Conservation (phyloP, 2,888 invertebrate genomes). For the Thecocarcelia acutangulata region DNA sequence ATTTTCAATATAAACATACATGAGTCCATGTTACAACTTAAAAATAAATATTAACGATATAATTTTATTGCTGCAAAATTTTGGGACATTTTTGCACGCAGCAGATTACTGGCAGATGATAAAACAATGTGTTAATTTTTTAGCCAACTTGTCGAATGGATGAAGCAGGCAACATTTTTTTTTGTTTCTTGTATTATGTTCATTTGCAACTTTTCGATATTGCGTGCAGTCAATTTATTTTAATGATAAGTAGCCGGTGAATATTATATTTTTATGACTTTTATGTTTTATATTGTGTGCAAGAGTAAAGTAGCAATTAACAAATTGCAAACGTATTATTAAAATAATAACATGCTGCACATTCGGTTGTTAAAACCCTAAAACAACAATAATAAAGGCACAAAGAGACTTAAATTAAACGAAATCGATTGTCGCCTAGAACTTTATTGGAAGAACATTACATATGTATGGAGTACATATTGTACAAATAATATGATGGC, state of each 20-base stretch:
- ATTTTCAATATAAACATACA: conserved; percentile 30
- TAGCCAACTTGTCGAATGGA: conserved; percentile 70
- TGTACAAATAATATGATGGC: conserved; percentile 26
- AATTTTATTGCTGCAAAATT: conserved; percentile 28
- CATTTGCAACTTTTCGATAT: conserved; percentile 31
- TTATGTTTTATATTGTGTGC: conserved; percentile 63
- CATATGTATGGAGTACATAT: neutral
- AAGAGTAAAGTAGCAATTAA: conserved; percentile 70
- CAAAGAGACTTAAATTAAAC: conserved; percentile 73
- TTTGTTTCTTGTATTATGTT: too few species aligned
- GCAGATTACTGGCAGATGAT: conserved; percentile 71
- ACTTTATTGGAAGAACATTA: neutral
- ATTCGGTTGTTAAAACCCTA: conserved; percentile 46
- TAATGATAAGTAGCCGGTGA: conserved; percentile 58
- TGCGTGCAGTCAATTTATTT: conserved; percentile 52
- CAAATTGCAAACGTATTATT: conserved; percentile 71
- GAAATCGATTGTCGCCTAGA: conserved; percentile 72
- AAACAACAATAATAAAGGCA: conserved; percentile 23
- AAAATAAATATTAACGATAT: conserved; percentile 5
- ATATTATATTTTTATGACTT: conserved; percentile 52
- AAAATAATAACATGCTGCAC: conserved; percentile 65
- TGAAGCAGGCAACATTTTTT: conserved; percentile 39
- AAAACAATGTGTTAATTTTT: conserved; percentile 71
- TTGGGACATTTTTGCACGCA: conserved; percentile 58
- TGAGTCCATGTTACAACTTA: neutral